Conservation (phyloP, 1,140 invertebrate species). For the Bombyx mandarina region DNA sequence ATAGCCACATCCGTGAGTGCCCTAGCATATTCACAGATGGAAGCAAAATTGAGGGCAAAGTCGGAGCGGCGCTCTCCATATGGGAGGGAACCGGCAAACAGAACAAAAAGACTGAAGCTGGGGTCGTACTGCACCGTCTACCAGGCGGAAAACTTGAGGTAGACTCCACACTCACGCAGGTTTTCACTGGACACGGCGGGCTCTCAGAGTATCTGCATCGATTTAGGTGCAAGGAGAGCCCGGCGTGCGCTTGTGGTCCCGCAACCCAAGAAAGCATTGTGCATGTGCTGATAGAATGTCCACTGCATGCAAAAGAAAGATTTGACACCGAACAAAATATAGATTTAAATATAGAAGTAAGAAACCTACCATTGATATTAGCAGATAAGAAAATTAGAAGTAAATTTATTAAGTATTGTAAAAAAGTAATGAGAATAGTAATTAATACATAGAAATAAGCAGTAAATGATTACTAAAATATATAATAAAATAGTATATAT, state of each 20-base stretch:
- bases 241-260: not conserved
- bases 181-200: not conserved
- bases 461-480: too few relatives aligned
- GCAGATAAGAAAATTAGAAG: too few relatives aligned
- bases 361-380: too few relatives aligned
- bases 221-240: not conserved
- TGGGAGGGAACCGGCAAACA: slow-evolving; percentile 4
- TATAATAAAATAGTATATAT: too few relatives aligned
- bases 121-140: slow-evolving; percentile 14
- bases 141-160: slow-evolving; percentile 9
- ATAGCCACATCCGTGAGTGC: slow-evolving; percentile 13
- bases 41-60: too few relatives aligned
- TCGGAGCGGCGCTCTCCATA: too few relatives aligned
- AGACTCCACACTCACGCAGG: not conserved
- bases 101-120: slow-evolving; percentile 8
- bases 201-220: not conserved
- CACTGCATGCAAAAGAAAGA: too few relatives aligned
- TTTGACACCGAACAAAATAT: not conserved
- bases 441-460: too few relatives aligned
- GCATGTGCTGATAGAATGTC: too few relatives aligned
- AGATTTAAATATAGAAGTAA: too few relatives aligned
- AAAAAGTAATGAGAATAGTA: too few relatives aligned
- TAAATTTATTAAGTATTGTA: too few relatives aligned
- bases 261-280: not conserved
- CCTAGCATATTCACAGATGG: slow-evolving; percentile 5